These are phyloP conservation scores for Lacerta bilineata DNA, from an alignment of 2,797 vertebrate genomes.

Conservation along the genomic window DNA sequence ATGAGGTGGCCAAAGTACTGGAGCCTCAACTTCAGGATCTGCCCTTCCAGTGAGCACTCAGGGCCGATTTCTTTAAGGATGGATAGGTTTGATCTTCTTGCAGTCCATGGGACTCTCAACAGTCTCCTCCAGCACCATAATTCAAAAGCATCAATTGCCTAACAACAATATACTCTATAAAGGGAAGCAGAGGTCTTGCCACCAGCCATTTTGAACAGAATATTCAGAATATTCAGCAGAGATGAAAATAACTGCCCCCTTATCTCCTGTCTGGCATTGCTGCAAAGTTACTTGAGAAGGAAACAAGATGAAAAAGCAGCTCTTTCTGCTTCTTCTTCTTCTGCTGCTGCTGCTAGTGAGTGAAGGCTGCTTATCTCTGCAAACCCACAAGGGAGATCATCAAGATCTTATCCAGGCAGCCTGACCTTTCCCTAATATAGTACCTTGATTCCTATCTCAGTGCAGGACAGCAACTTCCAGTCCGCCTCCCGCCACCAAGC, in stretches of 20 bases:
- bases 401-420: conserved; percentile 66
- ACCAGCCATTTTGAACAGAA: neutral
- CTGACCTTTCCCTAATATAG: conserved; percentile 39
- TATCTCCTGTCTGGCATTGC: neutral
- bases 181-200: neutral
- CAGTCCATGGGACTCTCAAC: too few relatives aligned
- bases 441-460: conserved; percentile 42
- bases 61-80: too few relatives aligned
- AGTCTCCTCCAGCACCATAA: too few relatives aligned
- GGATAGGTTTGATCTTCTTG: too few relatives aligned
- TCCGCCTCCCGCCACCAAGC: conserved; percentile 52
- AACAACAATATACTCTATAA: too few relatives aligned
- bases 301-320: neutral
- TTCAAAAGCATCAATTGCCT: too few relatives aligned
- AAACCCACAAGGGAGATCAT: conserved; percentile 63
- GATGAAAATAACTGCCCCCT: neutral
- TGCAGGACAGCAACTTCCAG: conserved; percentile 40
- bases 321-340: too few relatives aligned
- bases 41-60: too few relatives aligned
- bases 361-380: conserved; percentile 64
- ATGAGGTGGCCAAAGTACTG: too few relatives aligned
- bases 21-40: too few relatives aligned
- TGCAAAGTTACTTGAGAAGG: neutral
- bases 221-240: neutral
- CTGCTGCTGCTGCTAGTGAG: conserved; percentile 18